Base-by-base conservation (phyloP, 2,888 invertebrate species). In the Catocala nupta region DNA sequence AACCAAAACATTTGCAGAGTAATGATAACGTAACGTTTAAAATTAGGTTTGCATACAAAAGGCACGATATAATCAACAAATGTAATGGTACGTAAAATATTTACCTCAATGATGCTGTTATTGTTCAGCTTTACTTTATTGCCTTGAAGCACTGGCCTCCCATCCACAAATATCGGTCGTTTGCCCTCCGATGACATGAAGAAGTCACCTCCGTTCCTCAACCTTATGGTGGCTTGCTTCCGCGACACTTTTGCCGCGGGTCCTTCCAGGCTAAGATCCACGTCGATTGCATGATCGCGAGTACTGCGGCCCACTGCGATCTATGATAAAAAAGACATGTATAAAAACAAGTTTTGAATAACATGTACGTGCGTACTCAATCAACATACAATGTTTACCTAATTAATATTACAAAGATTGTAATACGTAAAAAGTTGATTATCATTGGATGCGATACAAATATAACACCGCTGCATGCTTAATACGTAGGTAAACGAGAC, bases 181-280 rank as follows among this genome's bases (percentile, higher is more conserved):
- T 98, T 98, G 16, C 99, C 99, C 88, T 99, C 99, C 51, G 99
- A 99, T 16, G 97, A 97, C 80, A 99, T 95, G 85, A 98, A 98
- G 89, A 99, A 99, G 86, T 99, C 99, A 0, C 99, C 99, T 72
- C 97, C 98, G 87, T 98, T 98, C 57, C 98, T 95, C 69, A 99
- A 95, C 53, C 96, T 96, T 62, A 99, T 98, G 1, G 98, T 97
- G 7, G 98, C 99, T 89, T 99, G 99, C 71, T 98, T 96, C 49
- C 99, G 95, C 0, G 99, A 99, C 47, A 98, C 96, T 92, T 99
- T 99, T 88, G 97, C 97, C 0, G 99, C 97, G 0, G 99, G 99
- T 0, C 99, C 99, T 91, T 99, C 99, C 49, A 99, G 92, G 0
- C 97, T 96, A 53, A 99, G 93, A 91, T 99, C 99, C 34, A 99